Percentiles rank a stretch among this genome's conserved stretches.
Conservation (phyloP, 2,113 vertebrate species). For the Motacilla alba region DNA sequence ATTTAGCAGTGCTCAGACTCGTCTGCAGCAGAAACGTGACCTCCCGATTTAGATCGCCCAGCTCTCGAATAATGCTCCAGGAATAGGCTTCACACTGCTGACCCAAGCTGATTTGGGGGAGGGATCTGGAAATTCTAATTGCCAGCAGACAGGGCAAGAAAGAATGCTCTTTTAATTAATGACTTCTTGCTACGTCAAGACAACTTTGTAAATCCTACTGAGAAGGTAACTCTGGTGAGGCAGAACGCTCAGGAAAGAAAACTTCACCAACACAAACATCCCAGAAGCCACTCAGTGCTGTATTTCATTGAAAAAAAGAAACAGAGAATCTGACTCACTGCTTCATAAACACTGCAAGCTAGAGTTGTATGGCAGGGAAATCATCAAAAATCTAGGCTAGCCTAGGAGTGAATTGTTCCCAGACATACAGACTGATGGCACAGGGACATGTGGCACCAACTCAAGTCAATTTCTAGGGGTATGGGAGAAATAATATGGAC, state of each 20-base stretch:
- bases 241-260: not conserved
- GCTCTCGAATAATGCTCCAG: not conserved
- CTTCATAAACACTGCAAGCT: not conserved
- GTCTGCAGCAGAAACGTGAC: not conserved
- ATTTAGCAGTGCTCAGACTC: not conserved
- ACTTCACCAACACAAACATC: not conserved
- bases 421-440: not conserved
- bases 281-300: not conserved
- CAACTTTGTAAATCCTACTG: not conserved
- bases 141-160: not conserved
- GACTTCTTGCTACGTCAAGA: not conserved
- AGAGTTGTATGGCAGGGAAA: not conserved
- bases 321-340: not conserved
- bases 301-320: not conserved
- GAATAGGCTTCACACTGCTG: not conserved
- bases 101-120: not conserved
- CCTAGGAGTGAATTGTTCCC: not conserved
- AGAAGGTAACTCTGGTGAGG: not conserved
- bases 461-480: not conserved
- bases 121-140: not conserved
- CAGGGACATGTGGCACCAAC: not conserved
- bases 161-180: not conserved
- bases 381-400: not conserved
- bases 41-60: fast-evolving
- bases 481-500: not conserved